Evolutionary conservation across 2,113 vertebrate genomes (phyloP).

Genomic region (Prolemur simus): DNA sequence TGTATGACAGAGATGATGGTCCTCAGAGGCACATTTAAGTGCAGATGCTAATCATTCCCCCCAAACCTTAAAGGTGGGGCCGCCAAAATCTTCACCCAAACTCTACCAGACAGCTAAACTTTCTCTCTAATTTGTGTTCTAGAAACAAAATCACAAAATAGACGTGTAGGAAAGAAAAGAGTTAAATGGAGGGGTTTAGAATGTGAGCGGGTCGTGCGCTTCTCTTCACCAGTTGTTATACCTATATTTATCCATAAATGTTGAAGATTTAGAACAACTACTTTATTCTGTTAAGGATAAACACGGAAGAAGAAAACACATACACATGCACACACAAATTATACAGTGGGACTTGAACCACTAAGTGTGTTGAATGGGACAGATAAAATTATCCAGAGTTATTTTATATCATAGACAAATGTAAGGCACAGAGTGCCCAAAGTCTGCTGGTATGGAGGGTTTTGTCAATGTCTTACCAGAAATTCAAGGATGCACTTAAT

Average conservation of each 20-base stretch:
- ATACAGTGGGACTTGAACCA: constrained; percentile 20
- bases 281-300: constrained; percentile 35
- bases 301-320: neutral
- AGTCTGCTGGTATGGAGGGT: neutral
- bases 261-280: neutral
- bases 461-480: neutral
- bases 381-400: constrained; percentile 30
- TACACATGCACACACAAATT: constrained; percentile 1
- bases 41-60: neutral
- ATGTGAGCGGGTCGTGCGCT: neutral
- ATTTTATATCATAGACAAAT: neutral
- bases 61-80: neutral
- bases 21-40: neutral
- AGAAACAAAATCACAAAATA: constrained; percentile 12
- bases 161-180: neutral
- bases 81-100: neutral
- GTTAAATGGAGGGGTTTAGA: neutral
- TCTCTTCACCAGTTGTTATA: constrained; percentile 3
- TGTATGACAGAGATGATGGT: neutral
- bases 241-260: neutral
- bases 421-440: neutral
- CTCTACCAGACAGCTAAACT: neutral
- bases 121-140: neutral
- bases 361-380: neutral
- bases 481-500: neutral